These are phyloP conservation scores for Pandemis corylana DNA, from an alignment of 2,888 invertebrate species.

Conservation along the genomic window DNA sequence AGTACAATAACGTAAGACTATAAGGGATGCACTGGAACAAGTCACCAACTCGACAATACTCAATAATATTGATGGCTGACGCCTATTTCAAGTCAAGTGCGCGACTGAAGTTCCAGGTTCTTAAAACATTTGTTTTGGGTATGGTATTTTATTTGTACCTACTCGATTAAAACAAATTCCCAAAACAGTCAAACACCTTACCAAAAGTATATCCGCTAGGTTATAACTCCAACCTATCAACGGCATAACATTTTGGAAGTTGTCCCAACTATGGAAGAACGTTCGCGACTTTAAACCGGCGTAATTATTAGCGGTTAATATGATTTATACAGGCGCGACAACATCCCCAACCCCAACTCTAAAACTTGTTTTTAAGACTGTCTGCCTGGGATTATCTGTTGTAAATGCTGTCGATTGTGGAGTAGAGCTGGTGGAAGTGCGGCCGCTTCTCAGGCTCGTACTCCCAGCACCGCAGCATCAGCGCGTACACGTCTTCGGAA, in stretches of 20 bases:
- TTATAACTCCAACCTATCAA: too few relatives aligned
- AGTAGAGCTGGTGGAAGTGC: constrained; percentile 95
- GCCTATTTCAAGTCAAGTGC: background rate
- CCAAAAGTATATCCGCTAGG: too few relatives aligned
- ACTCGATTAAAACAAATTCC: too few relatives aligned
- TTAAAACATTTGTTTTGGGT: background rate
- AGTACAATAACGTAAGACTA: background rate
- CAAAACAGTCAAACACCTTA: too few relatives aligned
- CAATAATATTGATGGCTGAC: background rate
- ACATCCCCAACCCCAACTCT: background rate
- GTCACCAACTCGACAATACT: background rate
- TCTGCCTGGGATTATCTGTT: constrained; percentile 61
- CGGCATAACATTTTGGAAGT: background rate
- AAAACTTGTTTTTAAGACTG: background rate
- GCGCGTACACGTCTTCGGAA: constrained; percentile 94
- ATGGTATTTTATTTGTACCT: background rate
- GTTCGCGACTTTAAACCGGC: background rate
- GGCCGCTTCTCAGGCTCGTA: constrained; percentile 96
- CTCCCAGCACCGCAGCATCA: constrained; percentile 98
- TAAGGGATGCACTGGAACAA: background rate
- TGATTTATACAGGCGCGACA: too few relatives aligned
- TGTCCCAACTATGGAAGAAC: background rate
- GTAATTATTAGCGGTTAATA: background rate
- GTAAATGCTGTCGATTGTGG: constrained; percentile 89
- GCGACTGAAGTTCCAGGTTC: background rate